phyloP scores from a whole-genome alignment of 2,888 invertebrate genomes.

The Hypselothyrea guttata region DNA sequence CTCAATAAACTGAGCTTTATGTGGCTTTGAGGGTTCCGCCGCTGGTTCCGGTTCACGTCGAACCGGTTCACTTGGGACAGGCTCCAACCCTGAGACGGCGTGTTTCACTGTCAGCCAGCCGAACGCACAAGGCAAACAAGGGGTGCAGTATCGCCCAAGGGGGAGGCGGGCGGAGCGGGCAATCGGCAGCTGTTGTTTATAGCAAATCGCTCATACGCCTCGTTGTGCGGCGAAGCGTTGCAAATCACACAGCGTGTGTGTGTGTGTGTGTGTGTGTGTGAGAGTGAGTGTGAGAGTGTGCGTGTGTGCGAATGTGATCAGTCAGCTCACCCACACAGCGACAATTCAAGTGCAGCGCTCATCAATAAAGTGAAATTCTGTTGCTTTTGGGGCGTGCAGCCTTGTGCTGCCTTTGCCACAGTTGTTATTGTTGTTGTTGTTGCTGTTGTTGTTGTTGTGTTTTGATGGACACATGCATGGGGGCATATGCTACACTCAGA shows the following conservation, averaged over 20 bases:
- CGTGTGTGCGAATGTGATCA: slow-evolving; percentile 24
- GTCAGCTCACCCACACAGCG: slow-evolving; percentile 45
- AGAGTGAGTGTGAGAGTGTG: slow-evolving; percentile 16
- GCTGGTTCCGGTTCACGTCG: neutral
- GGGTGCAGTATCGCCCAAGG: slow-evolving; percentile 8
- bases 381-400: slow-evolving; percentile 55
- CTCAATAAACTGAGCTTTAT: too few species aligned
- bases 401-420: slow-evolving; percentile 20
- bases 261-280: slow-evolving; percentile 18
- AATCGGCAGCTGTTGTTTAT: slow-evolving; percentile 58
- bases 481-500: slow-evolving; percentile 45
- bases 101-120: slow-evolving; percentile 45
- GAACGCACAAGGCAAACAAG: slow-evolving; percentile 42
- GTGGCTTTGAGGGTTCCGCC: too few species aligned
- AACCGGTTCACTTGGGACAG: slow-evolving; percentile 23
- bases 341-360: slow-evolving; percentile 69
- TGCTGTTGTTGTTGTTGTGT: slow-evolving; percentile 37
- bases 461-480: slow-evolving; percentile 51
- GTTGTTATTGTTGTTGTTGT: slow-evolving; percentile 17
- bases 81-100: slow-evolving; percentile 40
- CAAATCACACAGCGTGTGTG: slow-evolving; percentile 46
- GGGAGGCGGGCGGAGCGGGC: slow-evolving; percentile 6
- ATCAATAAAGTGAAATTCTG: slow-evolving; percentile 72
- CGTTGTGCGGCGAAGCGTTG: slow-evolving; percentile 71
- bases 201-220: slow-evolving; percentile 72